These are phyloP conservation scores for Rhinichthys klamathensis DNA, from an alignment of 2,113 vertebrate genomes.

Conservation along the genomic window DNA sequence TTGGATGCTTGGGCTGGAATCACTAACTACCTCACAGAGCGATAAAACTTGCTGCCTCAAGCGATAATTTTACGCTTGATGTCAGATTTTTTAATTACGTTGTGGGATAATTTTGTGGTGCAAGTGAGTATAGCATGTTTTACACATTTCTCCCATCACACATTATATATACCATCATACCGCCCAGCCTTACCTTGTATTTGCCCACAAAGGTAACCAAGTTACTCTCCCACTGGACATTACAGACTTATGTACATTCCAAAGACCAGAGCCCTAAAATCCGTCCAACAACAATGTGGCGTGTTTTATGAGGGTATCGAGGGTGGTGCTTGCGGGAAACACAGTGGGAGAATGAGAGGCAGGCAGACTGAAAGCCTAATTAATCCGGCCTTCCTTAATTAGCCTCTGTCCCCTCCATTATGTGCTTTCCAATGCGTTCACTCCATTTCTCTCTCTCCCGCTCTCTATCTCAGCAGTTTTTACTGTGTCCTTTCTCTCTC, in stretches of 20 bases:
- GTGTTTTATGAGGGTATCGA: constrained; percentile 28
- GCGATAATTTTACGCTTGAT: constrained; percentile 15
- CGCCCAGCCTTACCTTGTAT: background rate
- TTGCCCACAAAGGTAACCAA: background rate
- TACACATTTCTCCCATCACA: background rate
- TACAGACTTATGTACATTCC: constrained; percentile 7
- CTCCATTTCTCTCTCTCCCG: constrained; percentile 20
- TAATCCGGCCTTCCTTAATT: constrained; percentile 75
- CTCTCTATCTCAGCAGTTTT: constrained; percentile 21
- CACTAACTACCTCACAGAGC: background rate
- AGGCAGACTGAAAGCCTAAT: constrained; percentile 72
- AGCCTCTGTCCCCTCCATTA: constrained; percentile 69
- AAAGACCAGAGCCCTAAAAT: background rate
- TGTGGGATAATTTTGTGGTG: background rate
- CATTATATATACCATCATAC: background rate
- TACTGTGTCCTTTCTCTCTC: constrained; percentile 39
- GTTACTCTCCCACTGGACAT: background rate
- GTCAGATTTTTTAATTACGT: background rate
- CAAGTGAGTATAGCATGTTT: constrained; percentile 10
- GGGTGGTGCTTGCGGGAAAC: constrained; percentile 61
- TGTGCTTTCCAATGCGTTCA: constrained; percentile 54
- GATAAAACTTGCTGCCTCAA: background rate
- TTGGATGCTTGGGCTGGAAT: background rate
- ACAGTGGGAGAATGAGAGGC: constrained; percentile 67
- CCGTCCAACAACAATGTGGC: constrained; percentile 2